Conservation (phyloP, 2,888 invertebrate genomes). For the Esperia sulphurella region DNA sequence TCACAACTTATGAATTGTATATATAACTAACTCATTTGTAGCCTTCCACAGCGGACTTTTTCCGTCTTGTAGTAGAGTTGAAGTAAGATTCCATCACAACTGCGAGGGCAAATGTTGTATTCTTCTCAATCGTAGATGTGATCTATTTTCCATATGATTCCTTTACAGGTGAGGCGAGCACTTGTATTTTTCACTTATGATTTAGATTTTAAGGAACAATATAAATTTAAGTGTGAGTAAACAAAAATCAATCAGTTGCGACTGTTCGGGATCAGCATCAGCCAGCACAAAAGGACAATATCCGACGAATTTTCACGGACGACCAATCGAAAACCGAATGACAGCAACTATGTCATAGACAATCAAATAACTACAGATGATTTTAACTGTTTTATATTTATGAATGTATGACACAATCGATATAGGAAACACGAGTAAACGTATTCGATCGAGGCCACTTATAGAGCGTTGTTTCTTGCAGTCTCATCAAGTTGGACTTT, state of each 20-base stretch:
- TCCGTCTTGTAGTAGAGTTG: conserved; percentile 54
- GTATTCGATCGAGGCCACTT: too few relatives aligned
- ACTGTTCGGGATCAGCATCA: conserved; percentile 45
- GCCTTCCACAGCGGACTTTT: conserved; percentile 62
- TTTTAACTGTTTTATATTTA: too few relatives aligned
- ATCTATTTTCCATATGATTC: conserved; percentile 31
- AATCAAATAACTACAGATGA: too few relatives aligned
- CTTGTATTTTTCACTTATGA: conserved; percentile 9
- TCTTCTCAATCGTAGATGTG: conserved; percentile 21
- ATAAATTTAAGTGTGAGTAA: conserved; percentile 8
- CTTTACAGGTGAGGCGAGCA: conserved; percentile 25
- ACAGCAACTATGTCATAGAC: too few relatives aligned
- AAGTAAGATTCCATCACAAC: conserved; percentile 70
- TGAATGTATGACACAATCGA: too few relatives aligned
- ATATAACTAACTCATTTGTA: conserved; percentile 57
- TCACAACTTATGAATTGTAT: conserved; percentile 11
- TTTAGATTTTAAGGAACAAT: not conserved
- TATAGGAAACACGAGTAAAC: too few relatives aligned
- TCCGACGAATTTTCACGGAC: conserved; percentile 41
- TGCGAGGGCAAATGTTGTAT: conserved; percentile 48
- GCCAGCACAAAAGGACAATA: conserved; percentile 36
- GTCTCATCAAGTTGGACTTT: too few relatives aligned
- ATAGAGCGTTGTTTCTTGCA: too few relatives aligned
- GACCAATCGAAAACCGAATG: conserved; percentile 37
- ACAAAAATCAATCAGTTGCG: conserved; percentile 28